Evolutionary conservation across 2,888 invertebrate species (phyloP).

Genomic region (Eupithecia tripunctaria): DNA sequence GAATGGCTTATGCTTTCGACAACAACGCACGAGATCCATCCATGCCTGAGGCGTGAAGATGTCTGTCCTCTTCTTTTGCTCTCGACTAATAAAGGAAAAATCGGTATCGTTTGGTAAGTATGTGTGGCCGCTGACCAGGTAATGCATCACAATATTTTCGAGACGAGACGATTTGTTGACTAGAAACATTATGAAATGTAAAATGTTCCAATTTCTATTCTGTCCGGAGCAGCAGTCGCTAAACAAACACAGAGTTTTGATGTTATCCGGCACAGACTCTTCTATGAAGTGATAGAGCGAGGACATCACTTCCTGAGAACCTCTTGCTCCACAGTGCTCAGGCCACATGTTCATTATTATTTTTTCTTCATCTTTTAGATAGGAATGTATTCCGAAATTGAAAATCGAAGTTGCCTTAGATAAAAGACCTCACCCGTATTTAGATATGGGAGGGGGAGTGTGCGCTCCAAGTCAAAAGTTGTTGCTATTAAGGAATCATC

Average conservation of each 20-base stretch:
- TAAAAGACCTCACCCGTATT: conserved; percentile 23
- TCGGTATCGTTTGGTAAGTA: conserved; percentile 24
- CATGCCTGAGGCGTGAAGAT: conserved; percentile 36
- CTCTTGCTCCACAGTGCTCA: conserved; percentile 37
- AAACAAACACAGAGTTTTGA: conserved; percentile 34
- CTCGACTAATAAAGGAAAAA: conserved; percentile 37
- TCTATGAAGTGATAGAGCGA: conserved; percentile 31
- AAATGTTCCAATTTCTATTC: conserved; percentile 41
- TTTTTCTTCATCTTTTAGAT: conserved; percentile 8
- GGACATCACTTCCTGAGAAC: conserved; percentile 38
- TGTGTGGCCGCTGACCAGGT: conserved; percentile 26
- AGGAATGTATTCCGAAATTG: conserved; percentile 29
- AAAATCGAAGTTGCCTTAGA: conserved; percentile 40
- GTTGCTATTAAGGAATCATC: conserved; percentile 32
- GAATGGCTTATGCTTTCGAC: conserved; percentile 35
- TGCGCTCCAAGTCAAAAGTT: conserved; percentile 32
- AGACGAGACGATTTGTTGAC: conserved; percentile 38
- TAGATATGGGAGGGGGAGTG: too few species aligned
- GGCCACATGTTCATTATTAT: conserved; percentile 33
- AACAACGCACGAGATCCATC: conserved; percentile 35
- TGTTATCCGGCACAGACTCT: conserved; percentile 26
- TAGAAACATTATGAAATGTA: conserved; percentile 39
- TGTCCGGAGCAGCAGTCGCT: conserved; percentile 38
- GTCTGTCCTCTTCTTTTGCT: conserved; percentile 33
- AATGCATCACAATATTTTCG: conserved; percentile 35